Evolutionary conservation across 1,140 invertebrate species (phyloP).

Genomic region (Gonioctena quinquepunctata): DNA sequence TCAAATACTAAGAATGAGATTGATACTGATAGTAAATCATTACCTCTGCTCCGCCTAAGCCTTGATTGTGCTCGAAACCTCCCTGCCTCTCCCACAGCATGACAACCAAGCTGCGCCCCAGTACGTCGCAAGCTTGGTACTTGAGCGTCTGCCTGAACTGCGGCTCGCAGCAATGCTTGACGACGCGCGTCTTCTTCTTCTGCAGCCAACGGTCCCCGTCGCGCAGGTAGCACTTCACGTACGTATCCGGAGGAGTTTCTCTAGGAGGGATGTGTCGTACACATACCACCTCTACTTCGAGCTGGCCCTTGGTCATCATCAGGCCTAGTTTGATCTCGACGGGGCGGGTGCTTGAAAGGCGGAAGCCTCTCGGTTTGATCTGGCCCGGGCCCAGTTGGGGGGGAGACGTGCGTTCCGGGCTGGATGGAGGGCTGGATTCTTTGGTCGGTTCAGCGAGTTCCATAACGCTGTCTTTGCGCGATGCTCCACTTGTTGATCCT

Average conservation of each 20-base stretch:
- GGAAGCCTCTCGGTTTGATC: conserved; percentile 73
- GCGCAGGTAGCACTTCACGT: conserved; percentile 91
- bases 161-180: conserved; percentile 78
- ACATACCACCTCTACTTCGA: conserved; percentile 82
- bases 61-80: conserved; percentile 85
- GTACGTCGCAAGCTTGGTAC: conserved; percentile 82
- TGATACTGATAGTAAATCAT: no score
- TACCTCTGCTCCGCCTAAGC: conserved; percentile 79
- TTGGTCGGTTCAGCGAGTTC: conserved; percentile 49
- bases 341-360: conserved; percentile 66
- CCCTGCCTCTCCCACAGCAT: conserved; percentile 89
- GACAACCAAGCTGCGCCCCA: conserved; percentile 79
- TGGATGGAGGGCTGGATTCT: conserved; percentile 58
- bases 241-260: conserved; percentile 74
- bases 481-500: conserved; percentile 38
- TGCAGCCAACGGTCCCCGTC: conserved; percentile 85
- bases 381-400: conserved; percentile 74
- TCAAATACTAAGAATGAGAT: no score
- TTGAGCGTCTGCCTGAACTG: conserved; percentile 86
- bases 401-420: conserved; percentile 53
- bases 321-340: conserved; percentile 87
- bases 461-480: conserved; percentile 49
- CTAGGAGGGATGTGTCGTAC: conserved; percentile 59
- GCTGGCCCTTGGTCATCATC: conserved; percentile 86
- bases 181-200: conserved; percentile 83